Evolutionary conservation across 2,797 vertebrate genomes (phyloP), one percentile per base, ranked within the genome.

Genomic region (Amazonetta brasiliensis): DNA sequence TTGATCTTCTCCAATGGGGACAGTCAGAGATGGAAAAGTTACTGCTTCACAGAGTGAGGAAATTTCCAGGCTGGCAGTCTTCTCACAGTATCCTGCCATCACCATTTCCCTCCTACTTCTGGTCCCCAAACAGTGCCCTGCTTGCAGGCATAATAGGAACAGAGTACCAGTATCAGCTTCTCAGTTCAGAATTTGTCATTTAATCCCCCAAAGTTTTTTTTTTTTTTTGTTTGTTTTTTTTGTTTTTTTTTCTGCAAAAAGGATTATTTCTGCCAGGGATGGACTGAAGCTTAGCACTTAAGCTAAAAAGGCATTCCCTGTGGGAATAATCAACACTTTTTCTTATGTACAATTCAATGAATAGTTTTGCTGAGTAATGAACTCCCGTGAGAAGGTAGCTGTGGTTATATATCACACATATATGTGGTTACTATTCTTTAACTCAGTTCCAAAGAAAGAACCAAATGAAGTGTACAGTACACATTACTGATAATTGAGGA

Each of bases 401-500:
- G 30, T 39, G 33, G 39, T 50, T 90, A 43, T 43, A 43, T 64
- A 16, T 31, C 18, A 19, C 39, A 22, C 41, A 43, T 21, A 43
- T 43, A 64, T 31, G 20, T 64, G 37, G n/a, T 39, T 90, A 44
- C 25, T 91, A 2, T 37, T 73, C 21, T 72, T 80, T 69, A 79
- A 23, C 31, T 80, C 11, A 1, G 21, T 21, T 83, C 58, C 67
- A 44, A 90, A 72, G 18, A 30, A 90, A 62, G 66, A 77, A 30
- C 22, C 3, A 54, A 68, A 44, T 56, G 63, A 80, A 90, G 68
- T 3, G 3, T 59, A 12, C 11, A 43, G 22, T 44, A 39, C 2
- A 1, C 97, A 87, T 97, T 98, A 97, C 97, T 97, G 96, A 97
- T 98, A 98, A 98, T 96, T 97, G 98, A 98, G 97, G 98, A 96